Evolutionary conservation across 2,113 vertebrate species (phyloP), one percentile per base, ranked within the genome.

Genomic region (Scopus umbretta): DNA sequence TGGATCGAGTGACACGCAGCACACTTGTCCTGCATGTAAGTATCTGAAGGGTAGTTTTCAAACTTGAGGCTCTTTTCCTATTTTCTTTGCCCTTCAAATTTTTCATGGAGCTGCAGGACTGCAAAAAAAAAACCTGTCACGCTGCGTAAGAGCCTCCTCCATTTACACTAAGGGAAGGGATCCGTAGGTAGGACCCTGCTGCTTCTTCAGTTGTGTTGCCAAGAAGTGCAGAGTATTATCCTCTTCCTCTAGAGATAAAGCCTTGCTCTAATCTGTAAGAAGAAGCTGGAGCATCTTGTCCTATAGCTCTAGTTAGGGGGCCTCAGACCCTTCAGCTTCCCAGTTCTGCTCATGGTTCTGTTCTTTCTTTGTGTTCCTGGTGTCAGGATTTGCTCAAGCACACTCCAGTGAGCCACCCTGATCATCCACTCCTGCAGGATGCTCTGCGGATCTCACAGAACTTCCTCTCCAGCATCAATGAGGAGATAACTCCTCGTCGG

Each of bases 361-460:
- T 20, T 29, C 42, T 80, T 56, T 85, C 2, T 90, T 40, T 91
- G 53, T 96, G 71, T 80, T 85, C 8, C 91, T 53, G 47, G 20
- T 53, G 34, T 2, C 87, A 99, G 99, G 99, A 99, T 94, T 97
- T 99, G 94, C 98, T 99, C 89, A 99, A 99, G 92, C 99, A 99
- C 98, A 99, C 99, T 1, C 99, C 99, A 2, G 81, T 95, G 85
- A 96, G 98, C 96, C 99, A 99, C 96, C 99, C 98, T 0, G 99
- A 99, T 97, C 96, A 99, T 58, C 97, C 97, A 1, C 97, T 99
- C 95, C 96, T 99, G 49, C 99, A 99, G 97, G 99, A 99, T 1
- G 99, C 99, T 40, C 97, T 99, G 71, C 98, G 99, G 11, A 99
- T 99, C 98, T 99, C 99, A 0, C 99, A 99, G 98, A 99, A 99